A percentile compares a stretch with the other conserved stretches of the same genome.
phyloP scores from a whole-genome alignment of 2,797 vertebrate genomes.

The Sebastes hubbsi region DNA sequence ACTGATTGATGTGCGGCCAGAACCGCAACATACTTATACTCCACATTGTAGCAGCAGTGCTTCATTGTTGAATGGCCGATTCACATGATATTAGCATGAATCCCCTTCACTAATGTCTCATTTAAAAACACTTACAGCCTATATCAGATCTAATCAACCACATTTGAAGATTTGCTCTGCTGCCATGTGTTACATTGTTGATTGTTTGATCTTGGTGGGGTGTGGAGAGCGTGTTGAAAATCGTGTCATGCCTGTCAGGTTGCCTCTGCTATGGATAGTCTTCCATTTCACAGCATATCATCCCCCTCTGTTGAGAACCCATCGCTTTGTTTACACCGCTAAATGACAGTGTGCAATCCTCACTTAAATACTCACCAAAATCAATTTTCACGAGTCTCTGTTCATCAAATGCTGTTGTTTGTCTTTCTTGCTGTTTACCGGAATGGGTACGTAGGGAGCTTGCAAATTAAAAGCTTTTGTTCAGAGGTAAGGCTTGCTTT shows the following conservation, averaged over 20 bases:
- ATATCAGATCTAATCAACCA: constrained; percentile 40
- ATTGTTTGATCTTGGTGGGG: constrained; percentile 43
- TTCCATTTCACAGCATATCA: constrained; percentile 68
- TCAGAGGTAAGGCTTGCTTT: not conserved
- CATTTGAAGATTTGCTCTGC: constrained; percentile 37
- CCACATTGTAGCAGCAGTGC: not conserved
- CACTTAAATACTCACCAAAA: constrained; percentile 48
- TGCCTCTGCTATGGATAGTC: constrained; percentile 57
- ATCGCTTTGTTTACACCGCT: constrained; percentile 59
- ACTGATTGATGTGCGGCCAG: not conserved
- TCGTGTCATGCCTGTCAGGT: constrained; percentile 54
- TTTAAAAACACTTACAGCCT: constrained; percentile 34
- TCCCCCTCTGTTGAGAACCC: constrained; percentile 36
- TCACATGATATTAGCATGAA: constrained; percentile 1
- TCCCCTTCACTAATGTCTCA: constrained; percentile 24
- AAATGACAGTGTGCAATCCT: constrained; percentile 51
- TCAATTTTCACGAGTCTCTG: constrained; percentile 57
- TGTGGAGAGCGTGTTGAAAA: constrained; percentile 23
- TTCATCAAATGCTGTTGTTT: constrained; percentile 57
- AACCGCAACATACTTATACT: not conserved
- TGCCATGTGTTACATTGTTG: constrained; percentile 12
- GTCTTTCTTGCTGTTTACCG: constrained; percentile 24
- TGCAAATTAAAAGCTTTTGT: constrained; percentile 19
- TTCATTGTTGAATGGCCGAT: not conserved
- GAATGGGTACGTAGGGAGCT: not conserved